Percentiles rank a stretch among this genome's conserved stretches.
These are phyloP conservation scores for Hypothenemus hampei DNA, from an alignment of 1,140 invertebrate species.

Conservation along the genomic window DNA sequence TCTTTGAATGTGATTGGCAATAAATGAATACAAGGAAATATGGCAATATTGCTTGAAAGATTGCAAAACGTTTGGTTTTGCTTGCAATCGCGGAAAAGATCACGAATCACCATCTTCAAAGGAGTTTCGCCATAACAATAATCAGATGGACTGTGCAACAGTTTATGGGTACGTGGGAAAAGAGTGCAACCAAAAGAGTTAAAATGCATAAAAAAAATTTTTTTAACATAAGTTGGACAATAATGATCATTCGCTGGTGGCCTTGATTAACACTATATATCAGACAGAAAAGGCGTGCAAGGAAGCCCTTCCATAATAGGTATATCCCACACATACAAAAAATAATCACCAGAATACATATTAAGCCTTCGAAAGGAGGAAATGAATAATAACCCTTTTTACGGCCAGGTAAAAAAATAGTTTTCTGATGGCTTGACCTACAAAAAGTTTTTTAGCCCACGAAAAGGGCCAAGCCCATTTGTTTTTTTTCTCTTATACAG, in stretches of 20 bases:
- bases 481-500: neutral
- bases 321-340: constrained; percentile 8
- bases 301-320: constrained; percentile 1
- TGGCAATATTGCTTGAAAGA: too few species aligned
- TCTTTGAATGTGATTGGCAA: too few species aligned
- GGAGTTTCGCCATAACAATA: constrained; percentile 6
- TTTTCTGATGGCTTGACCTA: constrained; percentile 19
- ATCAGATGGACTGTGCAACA: constrained; percentile 2
- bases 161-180: constrained; percentile 8
- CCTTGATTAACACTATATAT: neutral
- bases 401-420: constrained; percentile 9
- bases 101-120: constrained; percentile 8
- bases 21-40: too few species aligned
- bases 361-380: constrained; percentile 9
- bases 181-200: neutral
- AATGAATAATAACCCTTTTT: constrained; percentile 17
- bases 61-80: too few species aligned
- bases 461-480: neutral
- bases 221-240: neutral
- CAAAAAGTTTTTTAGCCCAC: constrained; percentile 7
- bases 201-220: neutral
- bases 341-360: constrained; percentile 9
- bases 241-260: neutral
- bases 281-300: neutral
- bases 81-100: constrained; percentile 1